Base-by-base conservation (phyloP, 2,888 invertebrate species). In the Crepidodera aurea region DNA sequence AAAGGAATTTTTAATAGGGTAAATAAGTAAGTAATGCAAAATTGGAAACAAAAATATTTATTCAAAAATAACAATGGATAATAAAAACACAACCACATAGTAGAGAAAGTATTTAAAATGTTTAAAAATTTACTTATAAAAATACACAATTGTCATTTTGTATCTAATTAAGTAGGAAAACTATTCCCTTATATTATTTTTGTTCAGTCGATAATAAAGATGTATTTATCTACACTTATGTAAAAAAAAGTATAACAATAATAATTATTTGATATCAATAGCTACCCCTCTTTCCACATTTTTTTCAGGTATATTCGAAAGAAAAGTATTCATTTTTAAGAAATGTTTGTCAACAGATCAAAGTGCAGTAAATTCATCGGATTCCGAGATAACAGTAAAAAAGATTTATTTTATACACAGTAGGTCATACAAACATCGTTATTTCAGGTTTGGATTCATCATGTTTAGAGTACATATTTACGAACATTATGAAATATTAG, bases 21-120 rank as follows among this genome's bases (percentile, higher is more conserved):
- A 7, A 32, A 32, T 10, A 32, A 37, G 40, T 53, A 29, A 53
- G 6, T 22, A 53, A 54, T 12, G 10, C 46, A 27, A 34, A 12
- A 27, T 13, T 50, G 18, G 50, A 46, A 50, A 48, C 48, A 60
- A 65, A 62, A 63, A 62, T 54, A 64, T 64, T 60, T 62, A 64
- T 67, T 64, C 56, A 67, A 58, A 62, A 53, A 62, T 64, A 67
- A 67, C 67, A 67, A 60, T 60, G 62, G 50, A 39, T 61, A 58
- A 54, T 57, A 56, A 67, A 64, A 67, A 67, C 67, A 67, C 67
- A 67, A 67, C 67, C 65, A 59, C 59, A 53, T 57, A 61, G 54
- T 57, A 60, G 27, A 55, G 59, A 62, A 55, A 55, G 55, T 55
- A 61, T 25, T 34, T 39, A 53, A 61, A 60, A 50, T 46, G 40